phyloP scores from a whole-genome alignment of 2,797 vertebrate species.

The Otus scops region DNA sequence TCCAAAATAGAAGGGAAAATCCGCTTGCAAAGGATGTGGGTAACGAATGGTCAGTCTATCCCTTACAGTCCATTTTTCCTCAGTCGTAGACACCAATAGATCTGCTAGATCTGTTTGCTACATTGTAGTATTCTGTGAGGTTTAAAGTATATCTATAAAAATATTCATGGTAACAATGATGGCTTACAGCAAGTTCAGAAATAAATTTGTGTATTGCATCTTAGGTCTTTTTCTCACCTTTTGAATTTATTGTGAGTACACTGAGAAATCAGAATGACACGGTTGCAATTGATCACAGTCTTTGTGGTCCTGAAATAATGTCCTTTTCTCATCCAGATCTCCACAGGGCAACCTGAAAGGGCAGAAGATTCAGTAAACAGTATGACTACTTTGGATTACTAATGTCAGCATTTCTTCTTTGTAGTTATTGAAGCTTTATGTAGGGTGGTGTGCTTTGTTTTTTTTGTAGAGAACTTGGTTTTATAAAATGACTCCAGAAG shows the following conservation, averaged over 20 bases:
- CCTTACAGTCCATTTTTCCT: background rate
- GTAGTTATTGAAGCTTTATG: background rate
- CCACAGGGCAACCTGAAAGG: background rate
- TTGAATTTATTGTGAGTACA: background rate
- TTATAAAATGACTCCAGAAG: background rate
- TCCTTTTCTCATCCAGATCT: background rate
- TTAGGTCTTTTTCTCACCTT: background rate
- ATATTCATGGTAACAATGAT: background rate
- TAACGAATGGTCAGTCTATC: background rate
- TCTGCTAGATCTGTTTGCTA: background rate
- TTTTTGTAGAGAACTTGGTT: background rate
- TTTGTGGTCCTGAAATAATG: background rate
- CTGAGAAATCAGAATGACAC: background rate
- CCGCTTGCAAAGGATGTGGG: background rate
- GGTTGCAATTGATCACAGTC: background rate
- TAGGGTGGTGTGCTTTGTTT: background rate
- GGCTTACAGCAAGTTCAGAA: background rate
- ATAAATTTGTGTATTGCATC: background rate
- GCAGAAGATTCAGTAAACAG: background rate
- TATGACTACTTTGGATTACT: background rate
- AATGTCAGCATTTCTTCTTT: background rate
- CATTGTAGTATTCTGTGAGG: background rate
- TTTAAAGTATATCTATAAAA: background rate
- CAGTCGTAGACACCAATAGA: accelerated
- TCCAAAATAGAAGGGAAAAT: background rate